These are phyloP conservation scores for Procambarus clarkii DNA, from an alignment of 1,140 invertebrate species.

Conservation along the genomic window DNA sequence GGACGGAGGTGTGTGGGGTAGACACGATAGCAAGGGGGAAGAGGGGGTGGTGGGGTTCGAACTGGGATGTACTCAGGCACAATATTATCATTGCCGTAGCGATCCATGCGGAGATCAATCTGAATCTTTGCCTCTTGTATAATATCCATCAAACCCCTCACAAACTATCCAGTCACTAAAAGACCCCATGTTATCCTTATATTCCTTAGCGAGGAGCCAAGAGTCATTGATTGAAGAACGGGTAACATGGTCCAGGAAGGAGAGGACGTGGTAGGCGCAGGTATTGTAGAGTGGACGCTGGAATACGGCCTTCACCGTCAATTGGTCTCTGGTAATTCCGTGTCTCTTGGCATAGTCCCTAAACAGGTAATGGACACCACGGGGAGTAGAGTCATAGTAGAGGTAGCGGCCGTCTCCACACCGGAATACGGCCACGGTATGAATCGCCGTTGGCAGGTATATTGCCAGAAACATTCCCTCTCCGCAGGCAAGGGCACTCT, in stretches of 20 bases:
- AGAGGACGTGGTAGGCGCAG: conserved; percentile 27
- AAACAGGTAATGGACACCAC: not conserved
- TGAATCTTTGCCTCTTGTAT: too few relatives aligned
- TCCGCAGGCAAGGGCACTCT: not conserved
- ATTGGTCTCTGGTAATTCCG: not conserved
- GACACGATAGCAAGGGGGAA: too few relatives aligned
- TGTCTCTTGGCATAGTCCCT: not conserved
- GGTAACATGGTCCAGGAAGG: conserved; percentile 13
- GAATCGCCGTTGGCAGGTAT: not conserved
- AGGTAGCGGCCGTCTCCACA: not conserved
- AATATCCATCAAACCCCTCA: too few relatives aligned
- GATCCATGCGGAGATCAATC: too few relatives aligned
- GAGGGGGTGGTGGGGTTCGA: too few relatives aligned
- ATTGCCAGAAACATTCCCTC: not conserved
- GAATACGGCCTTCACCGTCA: not conserved
- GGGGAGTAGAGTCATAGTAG: not conserved
- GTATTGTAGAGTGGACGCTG: not conserved
- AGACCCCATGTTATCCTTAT: too few relatives aligned
- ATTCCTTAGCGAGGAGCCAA: too few relatives aligned
- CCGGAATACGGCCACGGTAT: not conserved
- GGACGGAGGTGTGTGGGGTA: too few relatives aligned
- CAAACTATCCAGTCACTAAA: too few relatives aligned
- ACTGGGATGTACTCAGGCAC: too few relatives aligned
- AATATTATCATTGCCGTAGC: too few relatives aligned
- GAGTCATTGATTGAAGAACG: too few relatives aligned